Base-by-base conservation (phyloP, 2,113 vertebrate genomes). In the Colistium nudipinnis region DNA sequence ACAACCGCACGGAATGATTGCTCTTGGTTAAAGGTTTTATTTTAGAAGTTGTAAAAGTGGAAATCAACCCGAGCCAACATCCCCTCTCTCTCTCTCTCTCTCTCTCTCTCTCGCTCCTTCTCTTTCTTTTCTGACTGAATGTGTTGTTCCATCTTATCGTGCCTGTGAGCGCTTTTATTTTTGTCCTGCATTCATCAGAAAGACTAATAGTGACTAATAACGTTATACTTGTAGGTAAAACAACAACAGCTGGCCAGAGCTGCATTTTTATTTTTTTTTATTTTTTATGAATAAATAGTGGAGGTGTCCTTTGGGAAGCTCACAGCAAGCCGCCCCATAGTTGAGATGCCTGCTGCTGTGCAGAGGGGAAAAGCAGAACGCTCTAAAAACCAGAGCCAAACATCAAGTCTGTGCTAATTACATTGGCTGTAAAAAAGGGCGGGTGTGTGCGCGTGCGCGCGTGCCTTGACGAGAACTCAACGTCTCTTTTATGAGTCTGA, bases 381-480 rank as follows among this genome's bases (percentile, higher is more conserved):
- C 48, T 69, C 56, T 70, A 56, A 78, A 76, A 74, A 76, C 80
- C 75, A 80, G 65, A 76, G 11, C 62, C 43, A 61, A 76, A 81
- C 54, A 74, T 49, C 24, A 82, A 35, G 31, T 30, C 31, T 52
- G 61, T 38, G 62, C 72, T 78, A 87, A 83, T 88, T 89, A 66
- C 70, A 76, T 64, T 53, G 63, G 62, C 69, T 61, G 54, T 70
- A 78, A 79, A 82, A 55, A 59, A 25, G 52, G 56, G 41, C 36
- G 76, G 31, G 27, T 31, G 38, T 19, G n/a, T 43, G 41, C 19
- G 41, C 19, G 41, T 43, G 41, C 19, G 43, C 20, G 43, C 9
- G 64, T 16, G 14, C n/a, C n/a, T n/a, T n/a, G n/a, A n/a, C n/a
- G n/a, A n/a, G n/a, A n/a, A n/a, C n/a, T n/a, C n/a, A n/a, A n/a